These are phyloP conservation scores for Caenorhabditis inopinata DNA, from an alignment of 1,140 invertebrate genomes.

Conservation along the genomic window DNA sequence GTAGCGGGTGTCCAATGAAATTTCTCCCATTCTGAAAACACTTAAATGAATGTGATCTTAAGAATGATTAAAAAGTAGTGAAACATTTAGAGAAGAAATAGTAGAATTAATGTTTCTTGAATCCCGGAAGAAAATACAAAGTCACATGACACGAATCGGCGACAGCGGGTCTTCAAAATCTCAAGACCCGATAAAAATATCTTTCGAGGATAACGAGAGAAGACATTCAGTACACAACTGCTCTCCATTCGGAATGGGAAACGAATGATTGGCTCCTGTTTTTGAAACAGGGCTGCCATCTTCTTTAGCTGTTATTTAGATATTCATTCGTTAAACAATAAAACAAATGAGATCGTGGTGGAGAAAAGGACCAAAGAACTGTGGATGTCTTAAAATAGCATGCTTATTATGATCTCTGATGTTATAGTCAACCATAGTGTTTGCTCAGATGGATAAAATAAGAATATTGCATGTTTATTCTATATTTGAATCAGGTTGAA, in stretches of 20 bases:
- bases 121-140: no score
- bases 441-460: no score
- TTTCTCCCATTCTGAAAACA: slow-evolving; percentile 39
- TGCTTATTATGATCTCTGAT: background rate
- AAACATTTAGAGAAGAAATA: background rate
- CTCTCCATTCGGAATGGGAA: background rate
- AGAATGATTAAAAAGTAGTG: background rate
- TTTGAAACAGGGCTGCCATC: background rate
- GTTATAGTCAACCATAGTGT: no score
- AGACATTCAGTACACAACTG: background rate
- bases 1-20: slow-evolving; percentile 57
- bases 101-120: no score
- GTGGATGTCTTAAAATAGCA: background rate
- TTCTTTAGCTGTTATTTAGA: slow-evolving; percentile 29
- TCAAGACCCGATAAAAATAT: background rate
- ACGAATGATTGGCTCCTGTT: background rate
- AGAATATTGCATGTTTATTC: no score
- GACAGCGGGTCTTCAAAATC: background rate
- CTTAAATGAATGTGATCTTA: background rate
- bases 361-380: background rate
- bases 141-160: background rate
- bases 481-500: no score
- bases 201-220: background rate
- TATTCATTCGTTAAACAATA: background rate
- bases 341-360: no score